Percentiles rank a stretch among this genome's conserved stretches.
Evolutionary conservation across 2,888 invertebrate species (phyloP).

Genomic region (Drosophila demipolita): DNA sequence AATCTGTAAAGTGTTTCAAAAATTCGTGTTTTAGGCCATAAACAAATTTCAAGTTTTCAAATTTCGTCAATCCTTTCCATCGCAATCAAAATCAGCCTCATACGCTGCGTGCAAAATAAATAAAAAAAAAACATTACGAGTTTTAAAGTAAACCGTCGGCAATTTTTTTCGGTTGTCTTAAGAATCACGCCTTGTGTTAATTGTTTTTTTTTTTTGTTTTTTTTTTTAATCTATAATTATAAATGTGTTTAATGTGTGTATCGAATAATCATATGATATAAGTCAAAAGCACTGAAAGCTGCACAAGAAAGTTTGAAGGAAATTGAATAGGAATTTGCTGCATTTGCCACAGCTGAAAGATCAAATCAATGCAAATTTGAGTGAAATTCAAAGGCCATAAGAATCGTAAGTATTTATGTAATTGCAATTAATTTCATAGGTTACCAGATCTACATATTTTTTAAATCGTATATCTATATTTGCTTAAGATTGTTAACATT

Average conservation of each 20-base stretch:
- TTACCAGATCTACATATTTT: not conserved
- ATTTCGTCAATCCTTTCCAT: constrained; percentile 18
- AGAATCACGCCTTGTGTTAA: constrained; percentile 32
- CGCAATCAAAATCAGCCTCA: constrained; percentile 23
- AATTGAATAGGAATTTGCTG: constrained; percentile 26
- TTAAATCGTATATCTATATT: not conserved
- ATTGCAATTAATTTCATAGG: not conserved
- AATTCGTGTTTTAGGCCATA: constrained; percentile 5
- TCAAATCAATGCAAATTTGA: constrained; percentile 32
- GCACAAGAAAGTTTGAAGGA: constrained; percentile 2
- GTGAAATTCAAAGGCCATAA: constrained; percentile 27
- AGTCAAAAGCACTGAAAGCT: constrained; percentile 3
- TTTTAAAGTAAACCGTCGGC: constrained; percentile 47
- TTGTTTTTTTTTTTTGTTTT: constrained; percentile 23
- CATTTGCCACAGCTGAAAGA: constrained; percentile 24
- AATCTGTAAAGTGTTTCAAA: constrained; percentile 35
- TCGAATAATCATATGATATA: constrained; percentile 3
- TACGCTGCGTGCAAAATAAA: constrained; percentile 49
- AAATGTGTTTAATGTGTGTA: constrained; percentile 27
- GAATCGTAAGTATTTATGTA: constrained; percentile 39
- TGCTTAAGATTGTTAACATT: not conserved
- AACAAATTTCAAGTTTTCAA: constrained; percentile 16
- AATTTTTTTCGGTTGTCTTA: constrained; percentile 31
- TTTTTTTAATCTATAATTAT: constrained; percentile 9
- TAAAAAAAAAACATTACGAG: constrained; percentile 14